Base-by-base conservation (phyloP, 92 coral and sea anemone species). In the Umimayanthus chanpuru region DNA sequence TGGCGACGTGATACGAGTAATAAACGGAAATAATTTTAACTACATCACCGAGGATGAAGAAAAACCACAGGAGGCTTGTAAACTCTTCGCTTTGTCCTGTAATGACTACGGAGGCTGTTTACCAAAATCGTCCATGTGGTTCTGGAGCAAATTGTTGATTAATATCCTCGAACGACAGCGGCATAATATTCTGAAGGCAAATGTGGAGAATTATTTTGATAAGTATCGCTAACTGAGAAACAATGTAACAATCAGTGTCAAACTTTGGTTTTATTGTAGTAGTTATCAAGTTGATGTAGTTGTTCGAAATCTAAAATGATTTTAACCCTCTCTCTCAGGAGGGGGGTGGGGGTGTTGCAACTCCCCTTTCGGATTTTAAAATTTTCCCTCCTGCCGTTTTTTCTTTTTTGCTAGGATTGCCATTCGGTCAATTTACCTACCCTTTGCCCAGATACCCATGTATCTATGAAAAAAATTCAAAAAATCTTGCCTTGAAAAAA, bases 21-120 rank as follows among this genome's bases (percentile, higher is more conserved):
- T 78, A n/a, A 78, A 78, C 6, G 81, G 81, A 5, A 78, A 78
- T 50, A 78, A 78, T 15, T 78, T 78, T 50, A 78, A 78, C 81
- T 26, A 78, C 81, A 78, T 78, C 65, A 78, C 81, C 32, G 39
- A 44, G n/a, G 65, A 78, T 23, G 81, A 78, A 78, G 64, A 78
- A 23, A 78, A 78, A 0, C 81, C 81, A 25, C 36, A 47, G 1
- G 64, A 78, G 23, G 66, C 81, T 15, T 78, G 81, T n/a, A 78
- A 47, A 66, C 81, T 78, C 6, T 47, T 78, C 32, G 81, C 65
- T 21, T 78, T 78, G 64, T 78, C 81, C 21, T 44, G 66, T 16
- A 78, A 78, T 25, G 58, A 78, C 23, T 78, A 78, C 32, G 66
- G 81, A 47, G 81, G 81, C 23, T 78, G 81, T 39, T 8, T 78